Percentiles rank a stretch among this genome's conserved stretches.
Evolutionary conservation across 1,140 invertebrate species (phyloP).

Genomic region (Harpegnathos saltator): DNA sequence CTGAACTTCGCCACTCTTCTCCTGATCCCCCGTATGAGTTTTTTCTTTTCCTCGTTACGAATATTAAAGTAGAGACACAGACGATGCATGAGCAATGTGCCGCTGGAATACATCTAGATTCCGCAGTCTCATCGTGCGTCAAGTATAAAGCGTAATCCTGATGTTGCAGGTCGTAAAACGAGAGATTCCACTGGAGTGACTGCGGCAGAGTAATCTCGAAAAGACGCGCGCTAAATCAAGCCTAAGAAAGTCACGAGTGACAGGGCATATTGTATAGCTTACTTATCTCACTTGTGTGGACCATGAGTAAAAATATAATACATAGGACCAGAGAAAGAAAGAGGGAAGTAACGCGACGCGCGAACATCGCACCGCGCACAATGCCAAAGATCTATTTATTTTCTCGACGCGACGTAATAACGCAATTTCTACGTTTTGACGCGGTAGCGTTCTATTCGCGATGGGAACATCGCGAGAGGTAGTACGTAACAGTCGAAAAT

Average conservation of each 20-base stretch:
- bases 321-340: constrained; percentile 25
- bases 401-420: constrained; percentile 46
- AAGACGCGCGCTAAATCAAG: neutral
- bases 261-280: constrained; percentile 50
- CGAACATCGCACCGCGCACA: neutral
- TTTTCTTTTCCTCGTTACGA: constrained; percentile 39
- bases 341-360: neutral
- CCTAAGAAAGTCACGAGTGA: constrained; percentile 8
- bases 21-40: constrained; percentile 22
- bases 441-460: neutral
- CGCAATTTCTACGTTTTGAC: neutral
- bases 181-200: constrained; percentile 83
- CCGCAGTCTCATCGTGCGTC: constrained; percentile 44
- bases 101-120: constrained; percentile 50
- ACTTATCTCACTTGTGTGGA: constrained; percentile 65
- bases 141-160: constrained; percentile 30
- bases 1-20: constrained; percentile 42
- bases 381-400: constrained; percentile 50
- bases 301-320: constrained; percentile 42
- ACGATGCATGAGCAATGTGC: neutral
- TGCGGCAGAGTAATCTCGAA: constrained; percentile 22
- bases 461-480: neutral
- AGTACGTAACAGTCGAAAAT: constrained; percentile 1
- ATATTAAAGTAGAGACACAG: constrained; percentile 49
- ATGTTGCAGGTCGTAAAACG: constrained; percentile 81